phyloP scores from a whole-genome alignment of 2,797 vertebrate genomes.

The Buceros bicornis region DNA sequence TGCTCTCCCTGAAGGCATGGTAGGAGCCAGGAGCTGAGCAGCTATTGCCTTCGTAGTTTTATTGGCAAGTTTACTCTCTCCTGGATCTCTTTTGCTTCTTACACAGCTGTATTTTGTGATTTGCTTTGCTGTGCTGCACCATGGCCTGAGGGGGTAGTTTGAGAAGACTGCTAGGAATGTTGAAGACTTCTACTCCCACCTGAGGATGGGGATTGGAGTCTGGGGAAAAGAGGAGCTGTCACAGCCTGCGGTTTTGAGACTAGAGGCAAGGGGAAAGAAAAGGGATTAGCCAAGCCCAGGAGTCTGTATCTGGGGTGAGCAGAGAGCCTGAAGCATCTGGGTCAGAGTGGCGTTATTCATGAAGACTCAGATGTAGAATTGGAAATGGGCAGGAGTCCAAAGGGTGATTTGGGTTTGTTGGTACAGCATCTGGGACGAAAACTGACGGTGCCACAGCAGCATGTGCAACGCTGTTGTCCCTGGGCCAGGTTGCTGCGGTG shows the following conservation, averaged over 20 bases:
- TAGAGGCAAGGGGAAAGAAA: background rate
- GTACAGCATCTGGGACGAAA: background rate
- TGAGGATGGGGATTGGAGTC: background rate
- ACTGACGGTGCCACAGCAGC: background rate
- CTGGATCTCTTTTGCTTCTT: background rate
- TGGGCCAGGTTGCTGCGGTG: background rate
- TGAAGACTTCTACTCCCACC: background rate
- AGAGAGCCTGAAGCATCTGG: background rate
- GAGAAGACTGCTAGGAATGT: background rate
- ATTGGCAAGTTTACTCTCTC: background rate
- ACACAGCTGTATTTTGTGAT: background rate
- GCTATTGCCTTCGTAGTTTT: background rate
- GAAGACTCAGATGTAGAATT: background rate
- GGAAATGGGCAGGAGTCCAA: conserved; percentile 9
- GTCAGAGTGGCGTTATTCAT: conserved; percentile 29
- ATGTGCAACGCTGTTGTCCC: fast-evolving
- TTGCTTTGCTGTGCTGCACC: background rate
- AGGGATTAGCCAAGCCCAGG: background rate
- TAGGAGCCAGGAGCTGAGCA: background rate
- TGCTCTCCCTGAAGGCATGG: background rate
- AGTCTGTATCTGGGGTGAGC: background rate
- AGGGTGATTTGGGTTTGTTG: background rate
- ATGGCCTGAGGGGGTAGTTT: background rate
- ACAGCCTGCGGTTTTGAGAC: background rate
- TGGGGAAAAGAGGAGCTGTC: background rate